These are phyloP conservation scores for Stenolophus ochropezus DNA, from an alignment of 2,888 invertebrate species.

Conservation along the genomic window DNA sequence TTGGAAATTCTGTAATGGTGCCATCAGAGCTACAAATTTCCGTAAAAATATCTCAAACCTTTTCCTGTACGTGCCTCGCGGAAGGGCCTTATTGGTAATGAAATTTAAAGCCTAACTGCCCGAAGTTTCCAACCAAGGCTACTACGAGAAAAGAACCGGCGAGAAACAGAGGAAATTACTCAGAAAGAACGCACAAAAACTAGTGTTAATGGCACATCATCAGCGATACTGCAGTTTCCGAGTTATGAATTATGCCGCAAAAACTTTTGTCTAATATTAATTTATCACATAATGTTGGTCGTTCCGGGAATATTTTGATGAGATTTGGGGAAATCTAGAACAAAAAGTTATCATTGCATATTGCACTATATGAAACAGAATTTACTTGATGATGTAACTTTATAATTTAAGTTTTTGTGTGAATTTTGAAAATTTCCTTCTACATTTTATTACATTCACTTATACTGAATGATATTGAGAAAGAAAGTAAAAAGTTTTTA, in stretches of 20 bases:
- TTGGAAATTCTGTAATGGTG: neutral
- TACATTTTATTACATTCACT: too few species aligned
- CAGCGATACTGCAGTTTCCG: neutral
- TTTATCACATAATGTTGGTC: neutral
- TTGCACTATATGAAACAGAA: neutral
- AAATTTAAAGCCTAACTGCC: slow-evolving; percentile 4
- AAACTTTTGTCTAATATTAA: neutral
- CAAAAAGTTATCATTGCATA: neutral
- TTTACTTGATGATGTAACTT: neutral
- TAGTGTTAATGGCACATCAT: neutral
- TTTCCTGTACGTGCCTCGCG: neutral
- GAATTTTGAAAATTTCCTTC: too few species aligned
- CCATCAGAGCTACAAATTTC: neutral
- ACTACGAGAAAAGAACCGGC: neutral
- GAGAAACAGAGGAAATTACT: slow-evolving; percentile 1
- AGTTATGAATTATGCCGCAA: neutral
- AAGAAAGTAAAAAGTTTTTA: too few species aligned
- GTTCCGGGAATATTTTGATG: neutral
- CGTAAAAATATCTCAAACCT: neutral
- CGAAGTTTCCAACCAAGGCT: slow-evolving; percentile 1
- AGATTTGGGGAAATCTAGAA: neutral
- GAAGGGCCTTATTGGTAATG: neutral
- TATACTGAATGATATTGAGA: too few species aligned
- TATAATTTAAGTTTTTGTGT: neutral
- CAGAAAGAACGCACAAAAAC: neutral